Conservation (phyloP, 2,113 vertebrate genomes). For the Apeltes quadracus region DNA sequence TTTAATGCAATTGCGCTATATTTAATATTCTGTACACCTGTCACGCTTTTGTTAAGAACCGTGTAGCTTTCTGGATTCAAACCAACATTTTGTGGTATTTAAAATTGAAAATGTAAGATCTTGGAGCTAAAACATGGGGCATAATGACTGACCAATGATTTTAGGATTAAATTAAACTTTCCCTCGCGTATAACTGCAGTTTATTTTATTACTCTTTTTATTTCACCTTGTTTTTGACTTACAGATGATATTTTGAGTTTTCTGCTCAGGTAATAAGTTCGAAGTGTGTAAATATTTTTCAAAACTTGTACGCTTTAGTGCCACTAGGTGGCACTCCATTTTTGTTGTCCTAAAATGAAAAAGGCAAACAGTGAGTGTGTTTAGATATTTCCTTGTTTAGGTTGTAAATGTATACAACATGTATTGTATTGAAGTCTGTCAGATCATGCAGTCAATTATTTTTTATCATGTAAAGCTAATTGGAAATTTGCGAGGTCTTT, state of each 20-base stretch:
- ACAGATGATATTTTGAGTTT: slow-evolving; percentile 21
- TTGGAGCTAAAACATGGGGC: slow-evolving; percentile 3
- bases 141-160: slow-evolving; percentile 27
- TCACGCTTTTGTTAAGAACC: background rate
- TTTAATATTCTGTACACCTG: slow-evolving; percentile 46
- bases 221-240: slow-evolving; percentile 29
- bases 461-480: slow-evolving; percentile 31
- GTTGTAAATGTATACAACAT: background rate
- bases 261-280: slow-evolving; percentile 68
- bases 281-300: slow-evolving; percentile 40
- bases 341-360: slow-evolving; percentile 7
- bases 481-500: slow-evolving; percentile 51
- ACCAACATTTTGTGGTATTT: slow-evolving; percentile 52
- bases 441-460: background rate
- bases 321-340: slow-evolving; percentile 52
- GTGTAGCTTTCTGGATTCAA: slow-evolving; percentile 29
- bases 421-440: background rate
- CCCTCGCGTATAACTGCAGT: slow-evolving; percentile 13
- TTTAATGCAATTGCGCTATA: slow-evolving; percentile 28
- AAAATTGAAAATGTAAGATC: slow-evolving; percentile 40
- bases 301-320: slow-evolving; percentile 25
- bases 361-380: background rate
- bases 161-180: slow-evolving; percentile 5
- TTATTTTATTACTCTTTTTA: slow-evolving; percentile 29
- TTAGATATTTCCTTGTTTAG: background rate